Percentiles rank a stretch among this genome's conserved stretches.
phyloP scores from a whole-genome alignment of 2,113 vertebrate genomes.

The Euleptes europaea region DNA sequence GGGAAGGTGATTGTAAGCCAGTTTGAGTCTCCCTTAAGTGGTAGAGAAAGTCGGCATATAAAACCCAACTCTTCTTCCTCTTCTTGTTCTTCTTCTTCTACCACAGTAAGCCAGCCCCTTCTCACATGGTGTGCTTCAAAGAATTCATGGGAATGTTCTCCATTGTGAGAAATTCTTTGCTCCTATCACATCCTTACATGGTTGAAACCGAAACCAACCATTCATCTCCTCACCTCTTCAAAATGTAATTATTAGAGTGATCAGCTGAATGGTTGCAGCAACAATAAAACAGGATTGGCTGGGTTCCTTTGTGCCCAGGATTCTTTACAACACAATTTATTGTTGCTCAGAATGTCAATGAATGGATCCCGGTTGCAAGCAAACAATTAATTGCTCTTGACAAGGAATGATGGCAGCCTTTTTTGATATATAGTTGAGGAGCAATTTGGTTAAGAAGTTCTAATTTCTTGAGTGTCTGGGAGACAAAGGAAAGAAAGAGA shows the following conservation, averaged over 20 bases:
- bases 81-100: no score
- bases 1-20: no score
- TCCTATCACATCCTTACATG: not conserved
- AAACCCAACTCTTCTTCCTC: no score
- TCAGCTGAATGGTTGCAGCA: not conserved
- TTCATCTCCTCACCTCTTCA: not conserved
- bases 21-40: no score
- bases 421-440: conserved; percentile 70
- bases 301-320: not conserved
- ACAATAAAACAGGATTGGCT: conserved; percentile 3
- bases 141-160: not conserved
- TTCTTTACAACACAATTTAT: not conserved
- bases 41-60: no score
- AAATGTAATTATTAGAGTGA: not conserved
- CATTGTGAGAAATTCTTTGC: not conserved
- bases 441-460: conserved; percentile 65
- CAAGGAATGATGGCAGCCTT: conserved; percentile 54
- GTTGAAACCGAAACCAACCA: not conserved
- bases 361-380: conserved; percentile 28
- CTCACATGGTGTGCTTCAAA: not conserved
- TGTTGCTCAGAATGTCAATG: not conserved
- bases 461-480: conserved; percentile 72
- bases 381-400: conserved; percentile 61
- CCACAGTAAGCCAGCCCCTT: no score
- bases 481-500: conserved; percentile 69